Conservation (phyloP, 2,888 invertebrate genomes). For the Hypomecis atomaria region DNA sequence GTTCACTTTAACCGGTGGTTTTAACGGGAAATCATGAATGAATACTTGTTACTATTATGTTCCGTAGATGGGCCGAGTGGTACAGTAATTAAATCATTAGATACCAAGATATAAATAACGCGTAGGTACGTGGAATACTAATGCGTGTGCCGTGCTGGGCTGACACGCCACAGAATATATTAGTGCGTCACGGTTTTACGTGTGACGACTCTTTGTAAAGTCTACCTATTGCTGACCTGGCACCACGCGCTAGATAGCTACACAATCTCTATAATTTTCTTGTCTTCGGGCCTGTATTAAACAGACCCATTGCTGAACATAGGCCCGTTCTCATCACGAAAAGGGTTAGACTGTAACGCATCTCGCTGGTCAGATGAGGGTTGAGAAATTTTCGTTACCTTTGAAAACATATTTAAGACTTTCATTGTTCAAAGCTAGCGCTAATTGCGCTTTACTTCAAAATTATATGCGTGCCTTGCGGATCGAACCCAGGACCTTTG, state of each 20-base stretch:
- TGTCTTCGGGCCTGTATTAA: too few species aligned
- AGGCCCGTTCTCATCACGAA: too few species aligned
- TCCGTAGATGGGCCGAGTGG: constrained; percentile 40
- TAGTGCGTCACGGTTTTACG: constrained; percentile 48
- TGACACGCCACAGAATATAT: constrained; percentile 44
- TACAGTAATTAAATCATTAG: constrained; percentile 51
- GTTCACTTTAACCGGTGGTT: constrained; percentile 29
- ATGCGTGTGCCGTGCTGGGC: constrained; percentile 39
- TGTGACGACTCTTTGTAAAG: constrained; percentile 46
- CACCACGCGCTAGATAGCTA: neutral
- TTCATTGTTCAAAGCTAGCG: too few species aligned
- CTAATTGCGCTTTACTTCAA: too few species aligned
- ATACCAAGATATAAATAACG: constrained; percentile 43
- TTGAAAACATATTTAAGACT: too few species aligned
- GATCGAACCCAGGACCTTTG: too few species aligned
- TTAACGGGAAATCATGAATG: constrained; percentile 41
- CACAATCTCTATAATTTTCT: too few species aligned
- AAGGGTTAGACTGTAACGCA: too few species aligned
- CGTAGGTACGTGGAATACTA: constrained; percentile 46
- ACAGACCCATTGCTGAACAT: too few species aligned
- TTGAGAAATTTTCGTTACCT: too few species aligned
- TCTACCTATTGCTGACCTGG: constrained; percentile 32
- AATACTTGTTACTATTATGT: constrained; percentile 31
- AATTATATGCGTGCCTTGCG: too few species aligned
- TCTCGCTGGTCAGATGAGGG: too few species aligned